A percentile compares a stretch with the other conserved stretches of the same genome.
phyloP scores from a whole-genome alignment of 2,797 vertebrate species.

The Thripadectes ignobilis region DNA sequence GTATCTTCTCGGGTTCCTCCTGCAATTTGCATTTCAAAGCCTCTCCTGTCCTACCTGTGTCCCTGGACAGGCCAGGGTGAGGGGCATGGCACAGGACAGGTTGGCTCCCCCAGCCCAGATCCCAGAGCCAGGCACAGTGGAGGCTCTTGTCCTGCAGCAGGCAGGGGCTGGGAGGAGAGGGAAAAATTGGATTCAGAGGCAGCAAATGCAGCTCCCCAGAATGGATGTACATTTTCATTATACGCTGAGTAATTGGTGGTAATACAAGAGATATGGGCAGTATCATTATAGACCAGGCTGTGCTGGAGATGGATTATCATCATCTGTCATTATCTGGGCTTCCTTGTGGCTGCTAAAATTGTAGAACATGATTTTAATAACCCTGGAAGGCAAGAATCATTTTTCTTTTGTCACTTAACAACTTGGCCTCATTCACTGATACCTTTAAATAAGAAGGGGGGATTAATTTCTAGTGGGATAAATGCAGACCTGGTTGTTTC shows the following conservation, averaged over 20 bases:
- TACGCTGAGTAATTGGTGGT: slow-evolving; percentile 71
- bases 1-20: not conserved
- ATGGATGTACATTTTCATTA: slow-evolving; percentile 53
- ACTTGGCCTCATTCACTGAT: slow-evolving; percentile 66
- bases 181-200: slow-evolving; percentile 3
- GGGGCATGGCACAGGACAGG: not conserved
- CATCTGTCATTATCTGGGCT: slow-evolving; percentile 77
- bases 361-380: slow-evolving; percentile 83
- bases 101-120: not conserved
- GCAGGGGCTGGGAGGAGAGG: not conserved
- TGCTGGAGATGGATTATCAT: slow-evolving; percentile 70
- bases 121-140: not conserved
- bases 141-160: not conserved
- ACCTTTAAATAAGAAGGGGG: slow-evolving; percentile 52
- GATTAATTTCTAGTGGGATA: slow-evolving; percentile 53
- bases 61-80: not conserved
- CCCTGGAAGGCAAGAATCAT: slow-evolving; percentile 78
- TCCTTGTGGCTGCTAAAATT: slow-evolving; percentile 75
- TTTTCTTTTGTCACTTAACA: slow-evolving; percentile 81
- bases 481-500: slow-evolving; percentile 31
- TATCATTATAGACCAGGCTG: slow-evolving; percentile 68
- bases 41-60: not conserved
- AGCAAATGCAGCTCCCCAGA: slow-evolving; percentile 26
- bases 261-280: slow-evolving; percentile 68
- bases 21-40: not conserved